Percentiles rank a stretch among this genome's conserved stretches.
phyloP scores from a whole-genome alignment of 2,113 vertebrate species.

The Gymnogyps californianus region DNA sequence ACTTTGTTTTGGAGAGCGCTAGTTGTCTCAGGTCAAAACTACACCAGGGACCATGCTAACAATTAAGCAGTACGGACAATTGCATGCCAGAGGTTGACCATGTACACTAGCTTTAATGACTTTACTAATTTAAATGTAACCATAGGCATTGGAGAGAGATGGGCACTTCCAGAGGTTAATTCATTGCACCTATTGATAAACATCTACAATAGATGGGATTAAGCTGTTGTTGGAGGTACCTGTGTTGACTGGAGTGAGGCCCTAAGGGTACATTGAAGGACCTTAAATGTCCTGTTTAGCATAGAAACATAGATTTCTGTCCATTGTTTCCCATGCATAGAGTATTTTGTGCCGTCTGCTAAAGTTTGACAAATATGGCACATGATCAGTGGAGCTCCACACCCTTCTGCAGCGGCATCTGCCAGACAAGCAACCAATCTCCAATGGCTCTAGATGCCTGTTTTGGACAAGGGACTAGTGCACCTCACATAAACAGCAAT shows the following conservation, averaged over 20 bases:
- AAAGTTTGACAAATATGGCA: background rate
- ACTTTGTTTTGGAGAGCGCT: constrained; percentile 4
- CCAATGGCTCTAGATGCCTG: background rate
- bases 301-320: background rate
- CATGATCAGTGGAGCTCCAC: background rate
- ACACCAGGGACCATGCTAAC: background rate
- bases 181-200: background rate
- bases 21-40: background rate
- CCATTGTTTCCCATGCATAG: background rate
- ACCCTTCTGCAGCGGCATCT: background rate
- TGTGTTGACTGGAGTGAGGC: background rate
- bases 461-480: background rate
- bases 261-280: background rate
- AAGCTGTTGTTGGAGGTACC: background rate
- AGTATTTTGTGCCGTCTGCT: background rate
- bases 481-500: background rate
- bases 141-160: background rate
- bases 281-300: background rate
- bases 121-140: background rate
- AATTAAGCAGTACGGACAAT: background rate
- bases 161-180: background rate
- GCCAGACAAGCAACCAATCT: background rate
- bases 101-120: background rate
- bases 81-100: background rate
- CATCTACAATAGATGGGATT: background rate